A percentile compares a stretch with the other conserved stretches of the same genome.
Evolutionary conservation across 2,113 vertebrate genomes (phyloP).

Genomic region (Oxygymnocypris stewartii): DNA sequence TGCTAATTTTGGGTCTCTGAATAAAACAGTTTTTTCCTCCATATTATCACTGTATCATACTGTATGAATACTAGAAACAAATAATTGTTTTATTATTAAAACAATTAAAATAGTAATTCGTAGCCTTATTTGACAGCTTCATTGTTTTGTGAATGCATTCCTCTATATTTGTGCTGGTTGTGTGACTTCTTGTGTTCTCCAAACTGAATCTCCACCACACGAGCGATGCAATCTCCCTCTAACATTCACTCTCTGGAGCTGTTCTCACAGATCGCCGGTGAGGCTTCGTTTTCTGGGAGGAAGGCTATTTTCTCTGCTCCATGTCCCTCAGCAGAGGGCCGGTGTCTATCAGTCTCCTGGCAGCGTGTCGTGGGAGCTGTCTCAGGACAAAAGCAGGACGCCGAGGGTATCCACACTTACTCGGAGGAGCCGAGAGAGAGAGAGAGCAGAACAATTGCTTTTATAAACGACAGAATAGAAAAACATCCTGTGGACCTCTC

Average conservation of each 20-base stretch:
- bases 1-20: no score
- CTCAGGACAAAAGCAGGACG: constrained; percentile 28
- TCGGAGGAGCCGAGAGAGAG: constrained; percentile 42
- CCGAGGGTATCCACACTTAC: constrained; percentile 5
- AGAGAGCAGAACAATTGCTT: constrained; percentile 54
- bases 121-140: not conserved
- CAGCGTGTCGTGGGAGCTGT: constrained; percentile 49
- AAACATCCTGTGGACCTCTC: constrained; percentile 53
- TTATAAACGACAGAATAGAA: constrained; percentile 42
- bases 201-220: not conserved
- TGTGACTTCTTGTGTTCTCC: not conserved
- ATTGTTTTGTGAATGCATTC: not conserved
- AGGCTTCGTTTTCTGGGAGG: constrained; percentile 30
- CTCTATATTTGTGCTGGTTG: not conserved
- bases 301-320: constrained; percentile 39
- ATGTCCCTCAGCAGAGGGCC: constrained; percentile 35
- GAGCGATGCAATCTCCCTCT: not conserved
- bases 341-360: constrained; percentile 28
- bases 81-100: no score
- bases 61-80: no score
- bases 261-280: constrained; percentile 10
- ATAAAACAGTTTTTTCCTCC: no score
- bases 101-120: not conserved
- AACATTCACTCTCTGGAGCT: not conserved
- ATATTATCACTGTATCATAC: no score